Percentiles rank a stretch among this genome's conserved stretches.
Conservation (phyloP, 2,797 vertebrate genomes). For the Clarias laeviceps region DNA sequence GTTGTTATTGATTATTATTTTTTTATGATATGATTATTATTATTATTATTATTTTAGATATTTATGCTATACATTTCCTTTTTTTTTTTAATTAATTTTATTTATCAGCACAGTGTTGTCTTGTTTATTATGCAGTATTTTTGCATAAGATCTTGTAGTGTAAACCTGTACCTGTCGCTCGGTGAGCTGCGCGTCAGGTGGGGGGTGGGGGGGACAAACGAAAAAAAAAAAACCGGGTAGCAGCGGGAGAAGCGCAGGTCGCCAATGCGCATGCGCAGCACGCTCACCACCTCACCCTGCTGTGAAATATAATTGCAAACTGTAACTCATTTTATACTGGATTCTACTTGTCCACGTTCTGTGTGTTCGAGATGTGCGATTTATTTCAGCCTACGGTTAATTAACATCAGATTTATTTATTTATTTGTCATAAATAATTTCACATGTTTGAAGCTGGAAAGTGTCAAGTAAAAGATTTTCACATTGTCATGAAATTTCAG, state of each 20-base stretch:
- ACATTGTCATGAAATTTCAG: neutral
- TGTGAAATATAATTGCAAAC: slow-evolving; percentile 27
- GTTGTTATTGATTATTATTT: too few species aligned
- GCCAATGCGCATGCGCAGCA: slow-evolving; percentile 21
- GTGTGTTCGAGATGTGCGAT: neutral
- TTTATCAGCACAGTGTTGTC: neutral
- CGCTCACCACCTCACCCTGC: slow-evolving; percentile 11
- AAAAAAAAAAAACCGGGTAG: neutral
- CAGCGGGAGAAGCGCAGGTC: neutral
- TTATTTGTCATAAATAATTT: neutral
- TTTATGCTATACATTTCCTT: too few species aligned
- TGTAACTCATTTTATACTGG: slow-evolving; percentile 11
- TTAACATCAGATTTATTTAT: neutral
- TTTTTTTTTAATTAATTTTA: too few species aligned
- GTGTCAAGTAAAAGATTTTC: too few species aligned
- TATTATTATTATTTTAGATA: too few species aligned
- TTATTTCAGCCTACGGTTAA: neutral
- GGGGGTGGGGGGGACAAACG: too few species aligned
- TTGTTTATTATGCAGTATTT: neutral
- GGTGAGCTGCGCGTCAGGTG: neutral
- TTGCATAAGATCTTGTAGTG: neutral
- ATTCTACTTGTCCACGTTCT: neutral
- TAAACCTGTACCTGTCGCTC: slow-evolving; percentile 13
- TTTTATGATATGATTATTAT: neutral
- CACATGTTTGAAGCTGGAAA: too few species aligned